Base-by-base conservation (phyloP, 2,797 vertebrate genomes). In the Crypturellus tataupa region DNA sequence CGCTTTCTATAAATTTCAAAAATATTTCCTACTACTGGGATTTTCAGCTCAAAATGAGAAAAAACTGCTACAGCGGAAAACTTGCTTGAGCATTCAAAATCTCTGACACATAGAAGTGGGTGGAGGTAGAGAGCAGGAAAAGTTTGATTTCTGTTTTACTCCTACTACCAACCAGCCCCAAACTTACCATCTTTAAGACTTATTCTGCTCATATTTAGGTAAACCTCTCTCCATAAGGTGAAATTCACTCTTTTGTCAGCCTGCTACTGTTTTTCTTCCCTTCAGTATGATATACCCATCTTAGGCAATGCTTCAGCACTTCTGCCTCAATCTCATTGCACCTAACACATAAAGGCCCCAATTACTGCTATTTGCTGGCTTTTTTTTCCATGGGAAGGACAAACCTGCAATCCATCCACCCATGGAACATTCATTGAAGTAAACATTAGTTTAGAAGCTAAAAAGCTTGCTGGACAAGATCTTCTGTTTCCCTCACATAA, bases 401-500 rank as follows among this genome's bases (percentile, higher is more conserved):
- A 92, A 95, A 79, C 29, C 27, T 82, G 56, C 64, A 89, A 91
- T 78, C 65, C 58, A 80, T 49, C 33, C 89, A 65, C 37, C 72
- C 83, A 68, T 6, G n/a, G 23, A 92, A 68, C 44, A 77, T 64
- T 20, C 47, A 64, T 19, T 67, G 33, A 40, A 89, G 71, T 60
- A 90, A 94, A 59, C 39, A 80, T 0, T 21, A 93, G 44, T 71
- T 89, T 44, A 31, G 56, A 58, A 93, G 65, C 46, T 62, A 93
- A 62, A 23, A 60, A 92, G 60, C 19, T 47, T 85, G 80, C 39
- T 0, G 11, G 81, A 71, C 60, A 89, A 92, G 76, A 80, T 65
- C 80, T 95, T 92, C 81, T 71, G 55, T 85, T 93, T 93, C 90
- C 91, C 76, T 83, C 37, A 83, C 29, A 42, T 65, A 49, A 77